These are phyloP conservation scores for Philopotamus ludificatus DNA, from an alignment of 1,140 invertebrate genomes.

Conservation along the genomic window DNA sequence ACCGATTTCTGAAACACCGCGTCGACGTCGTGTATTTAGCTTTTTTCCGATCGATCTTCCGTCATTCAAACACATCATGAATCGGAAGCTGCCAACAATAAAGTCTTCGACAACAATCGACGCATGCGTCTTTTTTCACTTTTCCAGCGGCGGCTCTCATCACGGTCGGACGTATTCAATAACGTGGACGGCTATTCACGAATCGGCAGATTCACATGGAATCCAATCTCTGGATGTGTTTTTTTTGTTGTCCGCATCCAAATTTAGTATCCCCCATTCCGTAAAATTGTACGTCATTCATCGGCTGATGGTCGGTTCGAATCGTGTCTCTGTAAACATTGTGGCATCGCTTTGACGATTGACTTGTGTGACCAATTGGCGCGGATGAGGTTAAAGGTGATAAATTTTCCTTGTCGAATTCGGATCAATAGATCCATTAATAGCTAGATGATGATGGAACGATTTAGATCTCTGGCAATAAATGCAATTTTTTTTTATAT, in stretches of 20 bases:
- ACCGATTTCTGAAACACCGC: background rate
- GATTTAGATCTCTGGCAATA: too few species aligned
- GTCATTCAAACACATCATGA: slow-evolving; percentile 33
- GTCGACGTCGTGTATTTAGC: slow-evolving; percentile 25
- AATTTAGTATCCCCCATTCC: slow-evolving; percentile 17
- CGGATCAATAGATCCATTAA: background rate
- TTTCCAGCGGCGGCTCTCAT: background rate
- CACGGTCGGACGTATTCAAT: slow-evolving; percentile 32
- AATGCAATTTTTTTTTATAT: too few species aligned
- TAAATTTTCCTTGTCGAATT: slow-evolving; percentile 15
- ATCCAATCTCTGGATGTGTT: slow-evolving; percentile 27
- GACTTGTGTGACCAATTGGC: slow-evolving; percentile 35
- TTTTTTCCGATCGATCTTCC: slow-evolving; percentile 35
- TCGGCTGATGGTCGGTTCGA: slow-evolving; percentile 19
- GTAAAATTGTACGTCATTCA: slow-evolving; percentile 32
- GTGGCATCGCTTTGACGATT: slow-evolving; percentile 14
- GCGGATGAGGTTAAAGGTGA: slow-evolving; percentile 26
- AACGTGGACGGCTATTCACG: slow-evolving; percentile 35
- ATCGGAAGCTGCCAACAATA: slow-evolving; percentile 18
- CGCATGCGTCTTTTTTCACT: slow-evolving; percentile 18
- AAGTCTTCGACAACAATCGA: slow-evolving; percentile 13
- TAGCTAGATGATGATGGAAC: too few species aligned
- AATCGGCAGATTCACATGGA: slow-evolving; percentile 38
- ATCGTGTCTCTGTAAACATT: slow-evolving; percentile 38
- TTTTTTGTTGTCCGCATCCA: slow-evolving; percentile 22